Evolutionary conservation across 2,888 invertebrate genomes (phyloP).

Genomic region (Agriotes lineatus): DNA sequence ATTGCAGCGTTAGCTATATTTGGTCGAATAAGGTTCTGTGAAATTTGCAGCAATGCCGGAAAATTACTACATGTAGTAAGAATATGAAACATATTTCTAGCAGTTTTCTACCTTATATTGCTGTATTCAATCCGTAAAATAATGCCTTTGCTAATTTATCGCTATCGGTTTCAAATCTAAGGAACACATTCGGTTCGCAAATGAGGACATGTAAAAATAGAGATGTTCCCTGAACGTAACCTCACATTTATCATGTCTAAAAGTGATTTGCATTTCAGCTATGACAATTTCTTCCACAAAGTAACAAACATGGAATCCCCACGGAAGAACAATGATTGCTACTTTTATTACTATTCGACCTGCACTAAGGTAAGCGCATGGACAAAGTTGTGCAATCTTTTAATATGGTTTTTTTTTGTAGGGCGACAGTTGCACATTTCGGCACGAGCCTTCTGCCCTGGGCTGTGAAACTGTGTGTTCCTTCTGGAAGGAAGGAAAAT

Average conservation of each 20-base stretch:
- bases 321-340: constrained; percentile 86
- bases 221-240: constrained; percentile 47
- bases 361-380: constrained; percentile 86
- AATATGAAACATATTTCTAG: constrained; percentile 36
- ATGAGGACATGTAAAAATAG: constrained; percentile 16
- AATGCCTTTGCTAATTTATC: background rate
- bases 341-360: constrained; percentile 89
- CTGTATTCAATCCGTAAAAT: background rate
- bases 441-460: constrained; percentile 87
- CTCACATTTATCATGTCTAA: constrained; percentile 47
- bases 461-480: constrained; percentile 86
- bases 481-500: constrained; percentile 87
- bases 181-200: background rate
- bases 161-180: background rate
- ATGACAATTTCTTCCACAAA: constrained; percentile 66
- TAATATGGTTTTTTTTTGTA: constrained; percentile 64
- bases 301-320: constrained; percentile 75
- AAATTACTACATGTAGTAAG: constrained; percentile 48
- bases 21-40: background rate
- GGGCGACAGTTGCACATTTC: constrained; percentile 85
- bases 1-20: constrained; percentile 4
- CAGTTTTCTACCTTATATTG: background rate
- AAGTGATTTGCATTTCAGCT: constrained; percentile 53
- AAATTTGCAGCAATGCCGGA: constrained; percentile 44
- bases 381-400: too few relatives aligned